Conservation (phyloP, 2,888 invertebrate species). For the Acanthococcus lagerstroemiae region DNA sequence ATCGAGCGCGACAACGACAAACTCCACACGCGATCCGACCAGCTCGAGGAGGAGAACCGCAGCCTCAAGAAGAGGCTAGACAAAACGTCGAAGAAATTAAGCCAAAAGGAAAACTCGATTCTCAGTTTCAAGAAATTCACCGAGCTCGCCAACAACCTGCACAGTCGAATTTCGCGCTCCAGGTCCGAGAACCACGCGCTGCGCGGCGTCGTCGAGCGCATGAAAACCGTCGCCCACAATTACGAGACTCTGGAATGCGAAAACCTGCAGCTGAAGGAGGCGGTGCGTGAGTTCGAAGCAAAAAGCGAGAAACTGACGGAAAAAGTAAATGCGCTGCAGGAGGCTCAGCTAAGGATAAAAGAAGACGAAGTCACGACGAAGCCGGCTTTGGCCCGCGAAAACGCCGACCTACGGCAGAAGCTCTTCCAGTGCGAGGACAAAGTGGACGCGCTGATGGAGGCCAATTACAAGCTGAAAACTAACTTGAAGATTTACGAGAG, state of each 20-base stretch:
- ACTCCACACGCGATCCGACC: background rate
- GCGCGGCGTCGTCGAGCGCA: conserved; percentile 5
- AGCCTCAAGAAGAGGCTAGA: conserved; percentile 12
- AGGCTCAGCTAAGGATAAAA: conserved; percentile 11
- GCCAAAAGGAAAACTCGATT: conserved; percentile 13
- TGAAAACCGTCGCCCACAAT: conserved; percentile 18
- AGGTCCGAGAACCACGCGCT: conserved; percentile 10
- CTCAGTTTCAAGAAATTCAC: conserved; percentile 19
- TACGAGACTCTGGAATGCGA: conserved; percentile 22
- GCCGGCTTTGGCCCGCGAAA: conserved; percentile 11
- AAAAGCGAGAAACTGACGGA: conserved; percentile 6
- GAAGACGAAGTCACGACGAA: conserved; percentile 5
- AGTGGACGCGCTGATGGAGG: background rate
- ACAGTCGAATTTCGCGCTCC: conserved; percentile 16
- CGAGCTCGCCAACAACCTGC: conserved; percentile 13
- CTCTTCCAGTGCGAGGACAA: background rate
- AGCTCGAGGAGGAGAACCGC: conserved; percentile 13
- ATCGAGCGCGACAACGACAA: conserved; percentile 24
- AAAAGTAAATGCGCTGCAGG: background rate
- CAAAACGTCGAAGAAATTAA: conserved; percentile 6
- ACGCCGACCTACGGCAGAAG: background rate
- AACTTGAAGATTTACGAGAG: conserved; percentile 21
- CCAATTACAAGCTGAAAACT: conserved; percentile 3
- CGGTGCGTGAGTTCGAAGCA: background rate
- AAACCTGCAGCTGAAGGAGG: conserved; percentile 8